Evolutionary conservation across 2,888 invertebrate genomes (phyloP).

Genomic region (Thecocarcelia acutangulata): DNA sequence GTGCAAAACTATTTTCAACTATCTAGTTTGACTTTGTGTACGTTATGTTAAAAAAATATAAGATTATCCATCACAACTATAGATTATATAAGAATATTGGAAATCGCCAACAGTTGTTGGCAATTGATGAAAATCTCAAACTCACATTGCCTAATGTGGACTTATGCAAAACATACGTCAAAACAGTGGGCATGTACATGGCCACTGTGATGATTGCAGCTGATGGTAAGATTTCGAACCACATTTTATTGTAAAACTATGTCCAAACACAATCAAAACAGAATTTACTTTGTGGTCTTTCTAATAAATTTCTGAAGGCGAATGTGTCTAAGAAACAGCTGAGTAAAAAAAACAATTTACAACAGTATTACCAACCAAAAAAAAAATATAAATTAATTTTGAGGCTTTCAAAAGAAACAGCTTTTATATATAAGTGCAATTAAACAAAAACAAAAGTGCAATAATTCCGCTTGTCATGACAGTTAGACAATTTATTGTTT

Average conservation of each 20-base stretch:
- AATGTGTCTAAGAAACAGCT: constrained; percentile 40
- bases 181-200: constrained; percentile 84
- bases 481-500: constrained; percentile 56
- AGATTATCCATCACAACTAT: constrained; percentile 70
- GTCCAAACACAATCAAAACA: constrained; percentile 14
- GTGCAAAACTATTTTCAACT: not conserved
- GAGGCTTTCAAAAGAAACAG: constrained; percentile 13
- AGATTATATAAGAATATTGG: constrained; percentile 78
- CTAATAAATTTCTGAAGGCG: not conserved
- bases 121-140: constrained; percentile 70
- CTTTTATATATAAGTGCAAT: not conserved
- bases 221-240: constrained; percentile 88
- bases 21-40: not conserved
- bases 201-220: constrained; percentile 84
- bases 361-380: not conserved
- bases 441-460: constrained; percentile 62
- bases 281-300: constrained; percentile 1
- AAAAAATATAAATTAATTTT: not conserved
- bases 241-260: constrained; percentile 82
- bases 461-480: constrained; percentile 68
- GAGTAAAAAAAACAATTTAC: not conserved
- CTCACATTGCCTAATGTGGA: constrained; percentile 85
- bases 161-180: constrained; percentile 85
- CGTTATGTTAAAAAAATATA: constrained; percentile 73
- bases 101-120: constrained; percentile 31